Percentiles rank a stretch among this genome's conserved stretches.
Evolutionary conservation across 2,888 invertebrate genomes (phyloP).

Genomic region (Marronus borbonicus): DNA sequence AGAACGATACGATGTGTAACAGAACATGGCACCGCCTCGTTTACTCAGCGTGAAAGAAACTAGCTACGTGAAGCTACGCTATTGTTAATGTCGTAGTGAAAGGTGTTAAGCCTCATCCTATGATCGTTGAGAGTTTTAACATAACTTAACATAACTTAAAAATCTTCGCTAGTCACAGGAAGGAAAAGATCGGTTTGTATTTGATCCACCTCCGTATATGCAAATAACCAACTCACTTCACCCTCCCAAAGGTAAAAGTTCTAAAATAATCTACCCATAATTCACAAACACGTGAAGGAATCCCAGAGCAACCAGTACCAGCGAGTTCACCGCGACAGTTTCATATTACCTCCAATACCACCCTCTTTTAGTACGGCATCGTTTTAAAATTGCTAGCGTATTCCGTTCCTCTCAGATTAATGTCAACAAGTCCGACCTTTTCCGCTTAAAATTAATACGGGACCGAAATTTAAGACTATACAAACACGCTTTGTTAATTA

Average conservation of each 20-base stretch:
- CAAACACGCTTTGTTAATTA: conserved; percentile 46
- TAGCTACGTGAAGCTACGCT: no score
- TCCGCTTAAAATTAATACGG: conserved; percentile 43
- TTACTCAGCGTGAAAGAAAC: no score
- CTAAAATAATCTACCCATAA: conserved; percentile 37
- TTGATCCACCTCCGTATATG: neutral
- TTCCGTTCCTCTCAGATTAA: conserved; percentile 26
- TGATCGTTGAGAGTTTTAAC: no score
- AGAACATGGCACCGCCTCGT: no score
- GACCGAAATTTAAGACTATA: conserved; percentile 45
- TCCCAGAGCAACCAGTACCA: conserved; percentile 2
- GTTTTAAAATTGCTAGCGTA: conserved; percentile 22
- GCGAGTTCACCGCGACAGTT: conserved; percentile 14
- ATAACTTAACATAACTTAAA: no score
- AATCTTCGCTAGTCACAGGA: no score
- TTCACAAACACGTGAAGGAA: neutral
- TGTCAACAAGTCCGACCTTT: conserved; percentile 42
- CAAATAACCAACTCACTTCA: conserved; percentile 15
- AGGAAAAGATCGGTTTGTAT: no score
- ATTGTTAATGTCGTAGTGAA: no score
- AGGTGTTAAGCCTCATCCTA: no score
- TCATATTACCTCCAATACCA: conserved; percentile 17
- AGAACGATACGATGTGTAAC: no score
- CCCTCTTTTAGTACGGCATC: conserved; percentile 14
- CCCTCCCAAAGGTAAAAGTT: conserved; percentile 13